A percentile compares a stretch with the other conserved stretches of the same genome.
Conservation (phyloP, 2,113 vertebrate species). For the Gallinago undulata region DNA sequence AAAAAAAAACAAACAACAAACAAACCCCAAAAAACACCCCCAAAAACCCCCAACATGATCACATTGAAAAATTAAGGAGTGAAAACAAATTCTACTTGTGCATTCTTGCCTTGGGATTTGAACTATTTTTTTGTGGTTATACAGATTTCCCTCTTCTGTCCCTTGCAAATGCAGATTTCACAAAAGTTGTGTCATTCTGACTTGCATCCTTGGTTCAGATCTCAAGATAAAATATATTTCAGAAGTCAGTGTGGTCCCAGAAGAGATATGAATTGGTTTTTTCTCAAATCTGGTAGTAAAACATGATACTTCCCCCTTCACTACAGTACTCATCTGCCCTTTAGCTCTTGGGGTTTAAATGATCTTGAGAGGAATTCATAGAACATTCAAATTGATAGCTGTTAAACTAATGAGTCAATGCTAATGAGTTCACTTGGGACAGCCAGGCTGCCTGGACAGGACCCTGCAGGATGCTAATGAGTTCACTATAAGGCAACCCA, state of each 20-base stretch:
- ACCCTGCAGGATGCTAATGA: not conserved
- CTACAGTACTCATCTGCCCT: not conserved
- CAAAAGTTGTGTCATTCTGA: not conserved
- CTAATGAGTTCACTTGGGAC: not conserved
- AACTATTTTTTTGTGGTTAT: not conserved
- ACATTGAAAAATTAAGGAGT: not conserved
- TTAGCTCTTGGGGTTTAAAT: not conserved
- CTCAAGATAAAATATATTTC: not conserved
- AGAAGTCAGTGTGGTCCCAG: not conserved
- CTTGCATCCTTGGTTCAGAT: not conserved
- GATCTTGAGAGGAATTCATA: not conserved
- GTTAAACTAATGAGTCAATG: not conserved
- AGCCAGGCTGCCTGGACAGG: not conserved
- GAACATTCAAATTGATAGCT: not conserved
- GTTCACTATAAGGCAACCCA: not conserved
- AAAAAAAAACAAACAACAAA: not conserved
- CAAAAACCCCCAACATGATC: fast-evolving
- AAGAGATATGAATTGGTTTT: not conserved
- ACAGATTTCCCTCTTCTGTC: not conserved
- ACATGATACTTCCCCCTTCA: not conserved
- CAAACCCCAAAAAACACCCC: no score
- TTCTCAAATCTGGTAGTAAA: slow-evolving; percentile 10
- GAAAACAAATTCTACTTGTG: not conserved
- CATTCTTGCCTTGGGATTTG: not conserved
- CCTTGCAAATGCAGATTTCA: not conserved